Evolutionary conservation across 2,888 invertebrate genomes (phyloP).

Genomic region (Myopa tessellatipennis): DNA sequence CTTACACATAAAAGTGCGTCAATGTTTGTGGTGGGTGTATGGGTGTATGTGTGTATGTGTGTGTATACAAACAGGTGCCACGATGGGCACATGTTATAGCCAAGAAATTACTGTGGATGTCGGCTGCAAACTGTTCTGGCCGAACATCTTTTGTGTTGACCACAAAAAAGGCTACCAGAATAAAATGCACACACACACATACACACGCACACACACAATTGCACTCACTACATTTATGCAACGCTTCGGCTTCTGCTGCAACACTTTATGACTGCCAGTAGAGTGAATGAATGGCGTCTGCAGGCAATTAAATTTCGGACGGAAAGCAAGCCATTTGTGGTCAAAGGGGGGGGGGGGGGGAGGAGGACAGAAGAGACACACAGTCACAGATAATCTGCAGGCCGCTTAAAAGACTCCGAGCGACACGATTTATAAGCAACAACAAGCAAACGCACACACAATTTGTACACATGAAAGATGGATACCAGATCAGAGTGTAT

Average conservation of each 20-base stretch:
- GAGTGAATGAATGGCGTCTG: constrained; percentile 3
- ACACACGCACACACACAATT: background rate
- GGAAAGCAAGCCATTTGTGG: background rate
- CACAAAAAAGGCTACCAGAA: constrained; percentile 3
- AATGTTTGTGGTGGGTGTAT: background rate
- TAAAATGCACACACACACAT: background rate
- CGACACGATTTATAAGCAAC: no score
- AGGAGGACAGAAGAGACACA: background rate
- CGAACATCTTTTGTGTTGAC: constrained; percentile 15
- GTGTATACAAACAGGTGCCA: background rate
- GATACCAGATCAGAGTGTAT: no score
- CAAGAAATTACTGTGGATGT: no score
- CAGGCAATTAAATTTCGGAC: constrained; percentile 2
- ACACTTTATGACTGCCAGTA: background rate
- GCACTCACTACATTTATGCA: background rate
- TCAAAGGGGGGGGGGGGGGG: background rate
- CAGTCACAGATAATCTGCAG: no score
- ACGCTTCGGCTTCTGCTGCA: background rate
- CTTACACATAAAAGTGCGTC: background rate
- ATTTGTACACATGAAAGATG: no score
- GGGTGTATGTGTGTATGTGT: background rate
- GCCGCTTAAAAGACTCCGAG: no score
- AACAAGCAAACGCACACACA: no score
- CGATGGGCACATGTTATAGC: no score
- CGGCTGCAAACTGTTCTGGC: no score